Evolutionary conservation across 2,888 invertebrate genomes (phyloP).

Genomic region (Cyrtodaria siliqua): DNA sequence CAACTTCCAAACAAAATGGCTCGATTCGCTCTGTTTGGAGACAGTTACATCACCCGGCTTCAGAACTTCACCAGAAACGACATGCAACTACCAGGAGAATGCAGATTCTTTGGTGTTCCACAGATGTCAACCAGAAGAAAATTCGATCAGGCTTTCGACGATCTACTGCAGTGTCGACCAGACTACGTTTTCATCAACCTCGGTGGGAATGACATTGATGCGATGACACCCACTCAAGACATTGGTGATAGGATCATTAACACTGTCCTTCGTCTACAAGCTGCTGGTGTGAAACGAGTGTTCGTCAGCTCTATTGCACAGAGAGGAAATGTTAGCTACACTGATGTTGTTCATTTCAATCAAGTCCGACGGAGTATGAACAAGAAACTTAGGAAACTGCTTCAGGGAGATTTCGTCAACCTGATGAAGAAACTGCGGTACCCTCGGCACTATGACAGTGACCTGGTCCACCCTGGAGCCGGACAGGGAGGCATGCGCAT

Average conservation of each 20-base stretch:
- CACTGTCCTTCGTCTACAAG: neutral
- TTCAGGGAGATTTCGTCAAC: neutral
- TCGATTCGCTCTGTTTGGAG: conserved; percentile 6
- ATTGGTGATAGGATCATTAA: neutral
- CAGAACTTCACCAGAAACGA: neutral
- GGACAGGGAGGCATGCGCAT: conserved; percentile 3
- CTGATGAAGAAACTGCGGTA: neutral
- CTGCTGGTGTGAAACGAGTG: conserved; percentile 6
- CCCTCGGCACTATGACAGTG: conserved; percentile 10
- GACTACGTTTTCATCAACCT: conserved; percentile 12
- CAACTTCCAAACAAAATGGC: conserved; percentile 10
- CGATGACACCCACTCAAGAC: neutral
- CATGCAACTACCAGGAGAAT: conserved; percentile 4
- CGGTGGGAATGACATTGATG: conserved; percentile 14
- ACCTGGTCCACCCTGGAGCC: conserved; percentile 13
- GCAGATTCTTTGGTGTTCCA: conserved; percentile 8
- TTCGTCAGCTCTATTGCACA: neutral
- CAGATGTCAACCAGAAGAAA: neutral
- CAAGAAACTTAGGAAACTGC: neutral
- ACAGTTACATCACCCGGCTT: conserved; percentile 5
- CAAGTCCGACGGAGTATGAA: too few species aligned
- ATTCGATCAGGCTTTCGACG: neutral
- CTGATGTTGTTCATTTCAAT: too few species aligned
- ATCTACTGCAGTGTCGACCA: neutral
- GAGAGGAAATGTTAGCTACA: neutral